Base-by-base conservation (phyloP, 1,140 invertebrate genomes). In the Tetramorium simillimum region DNA sequence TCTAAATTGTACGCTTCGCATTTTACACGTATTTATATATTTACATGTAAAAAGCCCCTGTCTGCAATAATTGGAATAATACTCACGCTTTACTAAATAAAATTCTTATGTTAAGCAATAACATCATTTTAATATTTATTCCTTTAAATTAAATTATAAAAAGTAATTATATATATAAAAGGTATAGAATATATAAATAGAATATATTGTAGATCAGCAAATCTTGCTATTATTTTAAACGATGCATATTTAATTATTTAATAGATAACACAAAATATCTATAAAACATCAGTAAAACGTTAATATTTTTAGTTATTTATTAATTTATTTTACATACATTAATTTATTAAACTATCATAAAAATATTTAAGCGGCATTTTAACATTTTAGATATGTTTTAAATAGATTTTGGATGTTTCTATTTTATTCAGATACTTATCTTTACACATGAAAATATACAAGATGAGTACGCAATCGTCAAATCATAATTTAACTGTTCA, bases 101-200 rank as follows among this genome's bases (percentile, higher is more conserved):
- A 89, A 86, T 78, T 88, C 65, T 53, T 85, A 75, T 72, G 60
- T 85, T 88, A 70, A 88, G 33, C 72, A 88, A 56, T 40, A 76
- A 76, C 3, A 9, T 58, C 3, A 58, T 40, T 46, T 67, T 58
- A 76, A 43, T 76, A 18, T 6, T 76, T 0, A 40, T 37, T 56
- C 24, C 14, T 56, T 6, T 16, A 75, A 75, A 40, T 33, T 73
- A 16, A 58, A 53, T 37, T 56, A 16, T n/a, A n/a, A n/a, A n/a
- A n/a, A n/a, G n/a, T n/a, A 58, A 53, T 37, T 56, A 56, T n/a
- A n/a, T n/a, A n/a, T n/a, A n/a, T 56, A 21, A 37, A 56, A 40
- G n/a, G 1, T 72, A 33, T 4, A 33, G 3, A 33, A 33, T 0
- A 33, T 33, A 33, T 33, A 33, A 33, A 33, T 33, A 33, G 33